Evolutionary conservation across 2,888 invertebrate genomes (phyloP).

Genomic region (Euplagia quadripunctaria): DNA sequence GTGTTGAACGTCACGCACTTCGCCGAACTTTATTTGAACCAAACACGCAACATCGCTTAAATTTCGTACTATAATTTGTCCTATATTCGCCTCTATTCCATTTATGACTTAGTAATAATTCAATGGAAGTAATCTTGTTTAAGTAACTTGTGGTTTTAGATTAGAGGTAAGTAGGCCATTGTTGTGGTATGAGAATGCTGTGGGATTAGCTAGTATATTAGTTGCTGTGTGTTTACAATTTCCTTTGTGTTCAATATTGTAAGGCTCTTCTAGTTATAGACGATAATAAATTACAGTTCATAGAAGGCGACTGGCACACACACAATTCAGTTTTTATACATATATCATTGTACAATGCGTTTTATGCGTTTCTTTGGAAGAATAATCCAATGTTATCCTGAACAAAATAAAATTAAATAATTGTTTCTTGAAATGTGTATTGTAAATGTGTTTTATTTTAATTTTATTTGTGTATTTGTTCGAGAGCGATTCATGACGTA

Average conservation of each 20-base stretch:
- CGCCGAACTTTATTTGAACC: conserved; percentile 3
- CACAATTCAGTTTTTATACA: too few relatives aligned
- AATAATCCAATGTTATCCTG: too few relatives aligned
- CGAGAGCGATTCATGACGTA: too few relatives aligned
- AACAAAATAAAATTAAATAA: too few relatives aligned
- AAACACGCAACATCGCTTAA: conserved; percentile 19
- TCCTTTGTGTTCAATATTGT: background rate
- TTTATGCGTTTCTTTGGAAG: too few relatives aligned
- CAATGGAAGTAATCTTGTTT: conserved; percentile 15
- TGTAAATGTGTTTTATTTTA: too few relatives aligned
- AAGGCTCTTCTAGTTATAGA: background rate
- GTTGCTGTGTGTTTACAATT: background rate
- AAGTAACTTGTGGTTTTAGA: conserved; percentile 12
- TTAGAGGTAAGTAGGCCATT: conserved; percentile 1
- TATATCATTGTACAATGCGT: too few relatives aligned
- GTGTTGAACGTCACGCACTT: conserved; percentile 38
- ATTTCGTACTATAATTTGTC: conserved; percentile 12
- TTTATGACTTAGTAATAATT: conserved; percentile 12
- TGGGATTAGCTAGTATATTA: conserved; percentile 5
- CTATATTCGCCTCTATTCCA: conserved; percentile 11
- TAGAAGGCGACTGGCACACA: too few relatives aligned
- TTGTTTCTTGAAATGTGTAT: too few relatives aligned
- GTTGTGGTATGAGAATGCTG: background rate
- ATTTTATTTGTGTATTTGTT: too few relatives aligned
- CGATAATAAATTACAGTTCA: background rate